phyloP scores from a whole-genome alignment of 2,113 vertebrate genomes.

The Pipra filicauda region DNA sequence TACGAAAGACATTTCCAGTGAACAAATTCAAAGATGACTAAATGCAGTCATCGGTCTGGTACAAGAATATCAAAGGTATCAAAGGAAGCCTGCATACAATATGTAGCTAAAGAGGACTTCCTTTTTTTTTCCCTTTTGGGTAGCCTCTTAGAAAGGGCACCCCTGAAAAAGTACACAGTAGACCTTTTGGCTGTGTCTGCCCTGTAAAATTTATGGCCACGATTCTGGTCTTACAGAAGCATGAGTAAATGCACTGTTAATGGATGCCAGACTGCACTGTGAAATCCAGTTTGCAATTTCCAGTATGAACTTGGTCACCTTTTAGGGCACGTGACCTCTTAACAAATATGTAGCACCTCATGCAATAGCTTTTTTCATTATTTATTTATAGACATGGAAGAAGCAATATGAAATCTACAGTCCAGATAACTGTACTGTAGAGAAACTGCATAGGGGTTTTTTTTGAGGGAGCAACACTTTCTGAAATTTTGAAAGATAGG shows the following conservation, averaged over 20 bases:
- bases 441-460: not conserved
- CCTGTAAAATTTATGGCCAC: not conserved
- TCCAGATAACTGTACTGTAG: not conserved
- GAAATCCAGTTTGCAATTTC: constrained; percentile 11
- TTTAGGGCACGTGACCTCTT: not conserved
- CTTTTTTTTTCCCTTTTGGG: not conserved
- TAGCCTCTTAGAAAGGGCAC: not conserved
- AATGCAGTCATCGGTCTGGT: not conserved
- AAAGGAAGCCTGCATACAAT: not conserved
- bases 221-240: not conserved
- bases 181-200: not conserved
- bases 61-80: not conserved
- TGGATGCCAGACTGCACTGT: not conserved
- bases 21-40: not conserved
- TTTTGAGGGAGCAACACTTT: not conserved
- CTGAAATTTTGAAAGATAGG: not conserved
- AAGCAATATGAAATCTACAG: not conserved
- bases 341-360: not conserved
- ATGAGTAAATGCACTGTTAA: not conserved
- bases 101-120: not conserved
- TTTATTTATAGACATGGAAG: constrained; percentile 34
- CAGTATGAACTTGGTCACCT: not conserved
- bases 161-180: not conserved
- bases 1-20: not conserved
- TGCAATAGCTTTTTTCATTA: constrained; percentile 8